Base-by-base conservation (phyloP, 2,888 invertebrate genomes). In the Tetrapedia diversipes region DNA sequence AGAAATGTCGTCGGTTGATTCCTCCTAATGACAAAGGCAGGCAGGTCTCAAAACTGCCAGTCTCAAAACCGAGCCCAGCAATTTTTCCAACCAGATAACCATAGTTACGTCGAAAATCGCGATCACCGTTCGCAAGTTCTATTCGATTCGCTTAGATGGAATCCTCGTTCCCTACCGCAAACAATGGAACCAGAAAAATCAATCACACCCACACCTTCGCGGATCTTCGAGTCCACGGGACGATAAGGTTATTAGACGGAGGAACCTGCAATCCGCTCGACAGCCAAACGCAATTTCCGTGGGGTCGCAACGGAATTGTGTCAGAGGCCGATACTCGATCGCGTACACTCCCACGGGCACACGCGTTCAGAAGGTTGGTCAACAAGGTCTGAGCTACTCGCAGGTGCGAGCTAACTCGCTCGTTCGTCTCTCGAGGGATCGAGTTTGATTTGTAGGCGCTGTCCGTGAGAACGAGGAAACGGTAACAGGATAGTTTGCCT, bases 351-450 rank as follows among this genome's bases (percentile, higher is more conserved):
- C 41, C 22, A 14, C 10, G 8, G 45, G 16, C 11, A 37, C 11
- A 37, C 34, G 14, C 1, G 19, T 53, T n/a, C 47, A 16, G 6
- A 1, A 7, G n/a, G 51, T 63, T 53, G 60, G 47, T 43, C 54
- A 68, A 59, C 60, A 64, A 24, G 43, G 65, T 49, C 32, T n/a
- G n/a, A 29, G 54, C 34, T 14, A 37, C 61, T 61, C 43, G 41
- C 29, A 63, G 51, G 32, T 29, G 43, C 49, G 1, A 60, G 66
- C 57, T 53, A 63, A 76, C 68, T 57, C 29, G 51, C 47, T 60
- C 76, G 85, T 81, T 69, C 68, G 83, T 85, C 79, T 85, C 68
- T 19, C 27, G 32, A 29, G 29, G 83, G 79, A 85, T 84, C 80
- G 83, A n/a, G n/a, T n/a, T n/a, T n/a, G n/a, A n/a, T n/a, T n/a